A percentile compares a stretch with the other conserved stretches of the same genome.
Evolutionary conservation across 2,797 vertebrate species (phyloP).

Genomic region (Manis pentadactyla): DNA sequence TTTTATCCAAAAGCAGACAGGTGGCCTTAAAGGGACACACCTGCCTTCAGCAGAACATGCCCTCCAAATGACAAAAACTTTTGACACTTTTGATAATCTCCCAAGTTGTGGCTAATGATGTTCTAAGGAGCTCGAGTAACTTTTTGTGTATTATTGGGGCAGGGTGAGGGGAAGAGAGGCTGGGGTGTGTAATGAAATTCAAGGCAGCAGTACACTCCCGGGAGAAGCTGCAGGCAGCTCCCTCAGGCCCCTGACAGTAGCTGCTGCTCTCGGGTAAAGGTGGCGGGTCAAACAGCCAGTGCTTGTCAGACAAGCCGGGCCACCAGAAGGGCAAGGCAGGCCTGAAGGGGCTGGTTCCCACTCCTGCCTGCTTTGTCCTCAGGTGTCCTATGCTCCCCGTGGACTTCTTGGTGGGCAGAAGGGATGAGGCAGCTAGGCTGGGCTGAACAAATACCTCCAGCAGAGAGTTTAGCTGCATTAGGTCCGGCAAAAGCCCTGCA

Average conservation of each 20-base stretch:
- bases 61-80: not conserved
- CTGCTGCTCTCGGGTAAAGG: not conserved
- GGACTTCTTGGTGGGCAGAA: not conserved
- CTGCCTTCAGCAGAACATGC: not conserved
- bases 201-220: not conserved
- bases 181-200: not conserved
- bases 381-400: not conserved
- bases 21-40: not conserved
- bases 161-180: not conserved
- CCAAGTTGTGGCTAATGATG: not conserved
- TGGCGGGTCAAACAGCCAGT: not conserved
- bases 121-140: not conserved
- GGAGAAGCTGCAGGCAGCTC: not conserved
- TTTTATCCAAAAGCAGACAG: not conserved
- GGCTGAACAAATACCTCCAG: not conserved
- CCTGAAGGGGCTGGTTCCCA: too few species aligned
- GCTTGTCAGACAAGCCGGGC: not conserved
- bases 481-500: not conserved
- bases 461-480: not conserved
- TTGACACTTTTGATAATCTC: not conserved
- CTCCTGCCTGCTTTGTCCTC: not conserved
- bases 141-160: not conserved
- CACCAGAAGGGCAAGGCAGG: not conserved
- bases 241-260: not conserved
- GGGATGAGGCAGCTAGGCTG: not conserved